A percentile compares a stretch with the other conserved stretches of the same genome.
Conservation (phyloP, 1,140 invertebrate genomes). For the Danaus plexippus region DNA sequence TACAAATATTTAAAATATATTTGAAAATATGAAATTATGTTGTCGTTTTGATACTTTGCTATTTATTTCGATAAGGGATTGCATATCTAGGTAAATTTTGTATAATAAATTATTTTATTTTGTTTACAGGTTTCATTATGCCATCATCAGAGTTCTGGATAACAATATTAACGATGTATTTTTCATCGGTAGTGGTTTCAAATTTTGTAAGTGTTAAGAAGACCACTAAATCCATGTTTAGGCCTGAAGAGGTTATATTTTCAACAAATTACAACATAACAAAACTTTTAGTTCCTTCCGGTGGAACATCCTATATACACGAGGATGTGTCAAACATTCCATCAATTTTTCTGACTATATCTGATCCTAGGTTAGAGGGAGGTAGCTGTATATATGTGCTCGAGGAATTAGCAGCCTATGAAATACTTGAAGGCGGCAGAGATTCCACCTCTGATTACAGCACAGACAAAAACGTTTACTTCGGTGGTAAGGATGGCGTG, state of each 20-base stretch:
- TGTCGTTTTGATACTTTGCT: too few relatives aligned
- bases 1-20: too few relatives aligned
- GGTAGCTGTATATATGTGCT: slow-evolving; percentile 51
- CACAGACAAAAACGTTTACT: slow-evolving; percentile 38
- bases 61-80: too few relatives aligned
- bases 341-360: slow-evolving; percentile 49
- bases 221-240: slow-evolving; percentile 32
- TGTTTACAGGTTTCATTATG: slow-evolving; percentile 8
- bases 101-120: not conserved
- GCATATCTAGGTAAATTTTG: too few relatives aligned
- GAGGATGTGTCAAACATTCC: slow-evolving; percentile 38
- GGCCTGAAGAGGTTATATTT: slow-evolving; percentile 44
- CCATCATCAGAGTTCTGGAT: not conserved
- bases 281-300: slow-evolving; percentile 40
- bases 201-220: slow-evolving; percentile 12
- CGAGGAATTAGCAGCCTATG: slow-evolving; percentile 50
- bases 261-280: slow-evolving; percentile 42
- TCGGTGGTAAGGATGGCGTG: slow-evolving; percentile 47
- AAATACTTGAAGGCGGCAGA: slow-evolving; percentile 52
- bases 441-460: slow-evolving; percentile 50
- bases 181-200: not conserved
- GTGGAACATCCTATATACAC: slow-evolving; percentile 32
- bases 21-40: too few relatives aligned
- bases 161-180: not conserved
- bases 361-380: slow-evolving; percentile 37